Evolutionary conservation across 2,888 invertebrate genomes (phyloP).

Genomic region (Nemotelus pantherinus): DNA sequence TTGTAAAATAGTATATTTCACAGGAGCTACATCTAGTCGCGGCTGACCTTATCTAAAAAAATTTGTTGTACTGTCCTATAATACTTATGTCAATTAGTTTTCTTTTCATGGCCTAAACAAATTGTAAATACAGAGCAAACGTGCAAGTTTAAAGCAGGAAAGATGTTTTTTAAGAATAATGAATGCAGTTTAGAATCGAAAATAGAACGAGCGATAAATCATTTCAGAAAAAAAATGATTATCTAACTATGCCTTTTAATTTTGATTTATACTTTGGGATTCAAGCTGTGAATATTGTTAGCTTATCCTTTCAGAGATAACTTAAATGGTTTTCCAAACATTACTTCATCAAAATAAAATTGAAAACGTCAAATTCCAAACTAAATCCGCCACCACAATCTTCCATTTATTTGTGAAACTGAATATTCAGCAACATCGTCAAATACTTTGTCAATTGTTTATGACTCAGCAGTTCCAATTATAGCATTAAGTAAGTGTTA

Average conservation of each 20-base stretch:
- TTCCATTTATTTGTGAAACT: too few species aligned
- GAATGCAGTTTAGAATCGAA: not conserved
- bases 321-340: too few species aligned
- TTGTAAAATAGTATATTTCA: constrained; percentile 42
- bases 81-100: constrained; percentile 28
- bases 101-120: constrained; percentile 24
- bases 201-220: not conserved
- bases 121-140: constrained; percentile 13
- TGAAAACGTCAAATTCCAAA: too few species aligned
- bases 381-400: too few species aligned
- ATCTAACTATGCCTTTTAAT: not conserved
- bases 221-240: not conserved
- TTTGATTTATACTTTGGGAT: too few species aligned
- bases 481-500: too few species aligned
- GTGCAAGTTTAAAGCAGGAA: not conserved
- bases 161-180: not conserved
- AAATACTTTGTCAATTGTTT: too few species aligned
- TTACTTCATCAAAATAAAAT: too few species aligned
- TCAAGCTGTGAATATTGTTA: too few species aligned
- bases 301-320: too few species aligned
- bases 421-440: too few species aligned
- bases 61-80: not conserved
- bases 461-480: too few species aligned
- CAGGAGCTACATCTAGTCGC: not conserved
- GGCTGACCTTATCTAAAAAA: not conserved